Conservation (phyloP, 2,113 vertebrate species). For the Xenopus borealis region DNA sequence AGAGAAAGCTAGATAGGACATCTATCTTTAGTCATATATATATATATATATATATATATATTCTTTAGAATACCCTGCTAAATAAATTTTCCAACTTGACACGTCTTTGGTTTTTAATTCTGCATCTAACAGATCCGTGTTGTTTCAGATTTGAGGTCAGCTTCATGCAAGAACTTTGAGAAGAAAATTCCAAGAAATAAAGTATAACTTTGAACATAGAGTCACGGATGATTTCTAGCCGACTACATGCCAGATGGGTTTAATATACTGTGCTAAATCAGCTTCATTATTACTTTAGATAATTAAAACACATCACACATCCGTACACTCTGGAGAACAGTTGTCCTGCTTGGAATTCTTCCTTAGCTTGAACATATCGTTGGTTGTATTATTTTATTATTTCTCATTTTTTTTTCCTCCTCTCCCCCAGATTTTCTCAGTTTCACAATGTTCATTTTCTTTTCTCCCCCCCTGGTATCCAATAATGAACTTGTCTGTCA, state of each 20-base stretch:
- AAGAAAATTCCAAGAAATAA: slow-evolving; percentile 41
- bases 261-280: slow-evolving; percentile 39
- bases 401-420: background rate
- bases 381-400: slow-evolving; percentile 23
- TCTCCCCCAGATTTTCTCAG: slow-evolving; percentile 13
- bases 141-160: slow-evolving; percentile 37
- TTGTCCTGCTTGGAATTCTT: slow-evolving; percentile 19
- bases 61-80: no score
- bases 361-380: background rate
- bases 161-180: slow-evolving; percentile 35
- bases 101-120: no score
- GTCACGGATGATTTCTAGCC: slow-evolving; percentile 55
- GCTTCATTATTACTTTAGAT: slow-evolving; percentile 34
- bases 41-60: no score
- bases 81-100: no score
- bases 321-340: slow-evolving; percentile 30
- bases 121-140: background rate
- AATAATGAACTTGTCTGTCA: slow-evolving; percentile 26
- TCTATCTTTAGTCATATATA: no score
- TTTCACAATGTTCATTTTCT: slow-evolving; percentile 13
- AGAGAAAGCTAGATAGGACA: no score
- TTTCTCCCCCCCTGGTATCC: background rate
- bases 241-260: slow-evolving; percentile 37
- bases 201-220: slow-evolving; percentile 45
- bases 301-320: slow-evolving; percentile 42